These are phyloP conservation scores for Halisarca cf. caerulea DNA, from an alignment of 37 sponge, comb jelly and placozoan species.

Conservation along the genomic window DNA sequence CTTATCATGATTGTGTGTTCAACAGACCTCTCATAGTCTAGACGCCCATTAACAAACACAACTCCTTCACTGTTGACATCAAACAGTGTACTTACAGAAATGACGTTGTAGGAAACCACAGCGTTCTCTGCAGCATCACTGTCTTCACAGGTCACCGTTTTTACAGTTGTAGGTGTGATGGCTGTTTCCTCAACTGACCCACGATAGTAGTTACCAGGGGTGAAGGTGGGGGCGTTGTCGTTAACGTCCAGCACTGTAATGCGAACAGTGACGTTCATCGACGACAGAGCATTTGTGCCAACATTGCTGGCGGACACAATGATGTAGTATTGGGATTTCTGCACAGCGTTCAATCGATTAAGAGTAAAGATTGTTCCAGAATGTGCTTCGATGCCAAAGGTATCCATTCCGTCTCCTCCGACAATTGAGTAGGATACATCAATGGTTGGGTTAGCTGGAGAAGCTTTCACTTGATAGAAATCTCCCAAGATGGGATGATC, in stretches of 20 bases:
- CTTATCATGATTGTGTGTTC: conserved; percentile 38
- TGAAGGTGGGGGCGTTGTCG: conserved; percentile 52
- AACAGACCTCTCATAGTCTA: conserved; percentile 46
- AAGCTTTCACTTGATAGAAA: conserved; percentile 40
- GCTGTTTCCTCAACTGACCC: conserved; percentile 41
- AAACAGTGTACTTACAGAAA: conserved; percentile 14
- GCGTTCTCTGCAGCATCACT: conserved; percentile 34
- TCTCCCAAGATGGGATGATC: background rate
- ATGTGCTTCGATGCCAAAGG: conserved; percentile 43
- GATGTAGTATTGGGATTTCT: conserved; percentile 31
- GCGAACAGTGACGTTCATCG: conserved; percentile 37
- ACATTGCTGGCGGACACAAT: conserved; percentile 38
- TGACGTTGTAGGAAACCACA: conserved; percentile 37
- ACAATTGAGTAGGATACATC: conserved; percentile 47
- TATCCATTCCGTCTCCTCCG: conserved; percentile 45
- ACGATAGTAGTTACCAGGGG: conserved; percentile 21
- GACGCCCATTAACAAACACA: conserved; percentile 4
- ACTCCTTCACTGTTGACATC: conserved; percentile 46
- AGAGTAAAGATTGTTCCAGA: conserved; percentile 48
- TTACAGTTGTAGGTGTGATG: conserved; percentile 13
- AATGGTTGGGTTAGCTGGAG: conserved; percentile 41
- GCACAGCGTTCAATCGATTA: conserved; percentile 27
- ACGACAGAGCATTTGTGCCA: conserved; percentile 31
- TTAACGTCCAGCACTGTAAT: conserved; percentile 63
- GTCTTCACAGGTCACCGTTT: conserved; percentile 50